phyloP scores from a whole-genome alignment of 2,113 vertebrate species.

The Apteryx mantelli region DNA sequence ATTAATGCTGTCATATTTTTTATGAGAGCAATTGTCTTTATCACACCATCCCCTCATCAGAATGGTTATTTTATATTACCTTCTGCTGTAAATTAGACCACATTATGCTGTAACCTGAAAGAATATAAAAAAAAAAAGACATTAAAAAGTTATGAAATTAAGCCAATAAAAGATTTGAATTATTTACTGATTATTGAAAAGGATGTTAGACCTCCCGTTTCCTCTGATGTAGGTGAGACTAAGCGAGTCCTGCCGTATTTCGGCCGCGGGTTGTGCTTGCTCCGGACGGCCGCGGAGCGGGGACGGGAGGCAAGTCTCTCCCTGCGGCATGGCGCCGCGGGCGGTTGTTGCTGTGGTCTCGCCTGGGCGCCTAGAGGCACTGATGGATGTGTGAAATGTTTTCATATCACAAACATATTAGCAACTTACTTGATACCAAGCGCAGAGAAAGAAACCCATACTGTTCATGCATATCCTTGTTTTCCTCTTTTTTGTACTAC shows the following conservation, averaged over 20 bases:
- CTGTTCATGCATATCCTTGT: conserved; percentile 59
- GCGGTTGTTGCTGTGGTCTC: conserved; percentile 54
- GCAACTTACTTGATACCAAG: conserved; percentile 62
- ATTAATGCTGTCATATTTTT: background rate
- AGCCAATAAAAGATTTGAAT: background rate
- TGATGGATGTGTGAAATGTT: conserved; percentile 49
- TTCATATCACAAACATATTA: conserved; percentile 57
- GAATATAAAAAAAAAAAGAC: background rate
- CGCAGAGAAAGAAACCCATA: conserved; percentile 26
- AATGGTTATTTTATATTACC: background rate
- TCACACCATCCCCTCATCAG: background rate
- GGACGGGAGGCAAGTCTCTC: background rate
- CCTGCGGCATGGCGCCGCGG: background rate
- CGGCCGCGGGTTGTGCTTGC: background rate
- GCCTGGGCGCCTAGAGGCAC: conserved; percentile 43
- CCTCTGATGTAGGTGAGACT: background rate
- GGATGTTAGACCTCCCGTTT: background rate
- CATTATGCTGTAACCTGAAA: background rate
- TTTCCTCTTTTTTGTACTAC: conserved; percentile 56
- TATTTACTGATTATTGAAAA: background rate
- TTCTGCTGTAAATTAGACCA: background rate
- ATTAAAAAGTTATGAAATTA: background rate
- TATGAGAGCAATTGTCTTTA: background rate
- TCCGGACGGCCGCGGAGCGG: background rate
- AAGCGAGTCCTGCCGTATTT: background rate